phyloP scores from a whole-genome alignment of 2,113 vertebrate genomes.

The Pituophis catenifer region DNA sequence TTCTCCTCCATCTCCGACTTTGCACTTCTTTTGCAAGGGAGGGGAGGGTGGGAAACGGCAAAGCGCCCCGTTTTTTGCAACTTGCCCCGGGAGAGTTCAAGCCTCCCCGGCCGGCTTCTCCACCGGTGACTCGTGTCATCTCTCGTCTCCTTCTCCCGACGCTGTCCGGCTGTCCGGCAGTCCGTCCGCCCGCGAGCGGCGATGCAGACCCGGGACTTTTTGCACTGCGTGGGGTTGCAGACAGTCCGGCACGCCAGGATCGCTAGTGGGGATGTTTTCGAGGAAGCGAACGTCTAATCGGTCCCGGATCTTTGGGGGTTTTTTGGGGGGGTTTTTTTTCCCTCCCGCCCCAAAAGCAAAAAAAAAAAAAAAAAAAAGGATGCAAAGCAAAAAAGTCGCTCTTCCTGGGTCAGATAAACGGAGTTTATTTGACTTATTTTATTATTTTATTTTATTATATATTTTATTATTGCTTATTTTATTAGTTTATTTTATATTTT shows the following conservation, averaged over 20 bases:
- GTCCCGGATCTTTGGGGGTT: background rate
- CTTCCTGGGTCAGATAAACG: background rate
- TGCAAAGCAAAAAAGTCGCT: background rate
- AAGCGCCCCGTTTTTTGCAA: background rate
- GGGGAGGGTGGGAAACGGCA: background rate
- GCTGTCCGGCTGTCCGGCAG: background rate
- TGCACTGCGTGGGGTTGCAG: background rate
- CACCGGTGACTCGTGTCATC: background rate
- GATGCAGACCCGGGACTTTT: background rate
- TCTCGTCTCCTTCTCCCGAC: background rate
- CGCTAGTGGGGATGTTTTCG: too few species aligned
- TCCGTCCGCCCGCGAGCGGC: background rate
- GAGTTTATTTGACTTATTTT: too few species aligned
- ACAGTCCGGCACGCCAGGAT: too few species aligned
- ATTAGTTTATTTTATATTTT: too few species aligned
- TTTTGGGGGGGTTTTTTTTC: background rate
- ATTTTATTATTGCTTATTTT: too few species aligned
- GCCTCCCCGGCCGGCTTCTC: background rate
- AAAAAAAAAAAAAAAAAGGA: too few species aligned
- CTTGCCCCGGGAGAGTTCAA: background rate
- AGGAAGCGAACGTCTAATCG: too few species aligned
- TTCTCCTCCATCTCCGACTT: background rate
- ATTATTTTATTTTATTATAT: too few species aligned
- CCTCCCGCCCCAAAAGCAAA: too few species aligned
- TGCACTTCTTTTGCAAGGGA: background rate